phyloP scores from a whole-genome alignment of 2,113 vertebrate species.

The Chelonoidis abingdonii region DNA sequence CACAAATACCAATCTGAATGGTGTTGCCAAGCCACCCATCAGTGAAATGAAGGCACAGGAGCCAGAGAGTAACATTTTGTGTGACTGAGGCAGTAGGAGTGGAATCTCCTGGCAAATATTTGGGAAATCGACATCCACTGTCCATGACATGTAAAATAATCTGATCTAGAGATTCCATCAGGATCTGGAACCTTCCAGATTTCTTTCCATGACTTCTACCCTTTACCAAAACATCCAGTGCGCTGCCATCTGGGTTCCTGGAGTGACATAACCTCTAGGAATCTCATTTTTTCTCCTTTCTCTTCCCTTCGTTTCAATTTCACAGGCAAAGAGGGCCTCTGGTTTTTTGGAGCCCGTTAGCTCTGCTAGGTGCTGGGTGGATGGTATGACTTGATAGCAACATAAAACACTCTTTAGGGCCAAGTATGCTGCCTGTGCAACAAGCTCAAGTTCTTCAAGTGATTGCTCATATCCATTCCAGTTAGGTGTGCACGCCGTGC shows the following conservation, averaged over 20 bases:
- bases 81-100: not conserved
- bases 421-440: rapidly evolving
- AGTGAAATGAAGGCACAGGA: not conserved
- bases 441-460: not conserved
- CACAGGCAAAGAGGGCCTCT: not conserved
- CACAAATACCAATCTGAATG: not conserved
- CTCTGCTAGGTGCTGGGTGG: not conserved
- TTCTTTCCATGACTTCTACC: not conserved
- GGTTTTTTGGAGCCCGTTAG: not conserved
- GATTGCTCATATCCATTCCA: too few relatives aligned
- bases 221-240: not conserved
- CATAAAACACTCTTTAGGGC: not conserved
- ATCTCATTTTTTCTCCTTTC: not conserved
- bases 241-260: not conserved
- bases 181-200: not conserved
- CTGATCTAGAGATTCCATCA: not conserved
- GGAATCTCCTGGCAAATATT: not conserved
- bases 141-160: not conserved
- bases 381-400: rapidly evolving
- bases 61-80: not conserved
- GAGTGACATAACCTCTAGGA: rapidly evolving
- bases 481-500: too few relatives aligned
- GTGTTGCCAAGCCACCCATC: not conserved
- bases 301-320: not conserved
- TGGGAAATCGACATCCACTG: not conserved